Evolutionary conservation across 2,797 vertebrate species (phyloP).

Genomic region (Anguilla marmorata): DNA sequence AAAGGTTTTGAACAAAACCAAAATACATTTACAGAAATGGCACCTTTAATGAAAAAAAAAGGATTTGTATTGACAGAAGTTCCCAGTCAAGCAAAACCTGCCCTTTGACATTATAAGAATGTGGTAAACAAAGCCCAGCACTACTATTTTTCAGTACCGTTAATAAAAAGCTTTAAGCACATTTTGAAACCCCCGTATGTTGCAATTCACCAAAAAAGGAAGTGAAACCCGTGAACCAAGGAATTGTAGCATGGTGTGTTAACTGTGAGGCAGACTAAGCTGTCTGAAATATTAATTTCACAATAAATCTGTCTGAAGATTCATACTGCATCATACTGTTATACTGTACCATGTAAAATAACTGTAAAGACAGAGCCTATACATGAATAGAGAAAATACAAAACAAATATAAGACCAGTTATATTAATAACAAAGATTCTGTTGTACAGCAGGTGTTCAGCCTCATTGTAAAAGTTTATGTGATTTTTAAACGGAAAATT

Average conservation of each 20-base stretch:
- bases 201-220: slow-evolving; percentile 12
- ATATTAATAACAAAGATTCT: not conserved
- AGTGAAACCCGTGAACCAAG: not conserved
- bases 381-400: not conserved
- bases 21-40: not conserved
- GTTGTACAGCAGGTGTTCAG: not conserved
- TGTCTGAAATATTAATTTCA: not conserved
- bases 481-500: not conserved
- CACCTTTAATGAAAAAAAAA: not conserved
- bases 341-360: not conserved
- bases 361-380: not conserved
- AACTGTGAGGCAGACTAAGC: not conserved
- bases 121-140: not conserved
- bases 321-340: not conserved
- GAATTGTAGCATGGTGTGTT: not conserved
- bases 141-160: not conserved
- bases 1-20: not conserved
- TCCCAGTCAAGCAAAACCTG: not conserved
- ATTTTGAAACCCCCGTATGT: slow-evolving; percentile 4
- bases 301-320: not conserved
- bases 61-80: not conserved
- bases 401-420: not conserved
- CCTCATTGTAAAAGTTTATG: not conserved
- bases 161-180: not conserved
- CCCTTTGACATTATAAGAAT: not conserved